Evolutionary conservation across 1,140 invertebrate species (phyloP).

Genomic region (Arctopsyche grandis): DNA sequence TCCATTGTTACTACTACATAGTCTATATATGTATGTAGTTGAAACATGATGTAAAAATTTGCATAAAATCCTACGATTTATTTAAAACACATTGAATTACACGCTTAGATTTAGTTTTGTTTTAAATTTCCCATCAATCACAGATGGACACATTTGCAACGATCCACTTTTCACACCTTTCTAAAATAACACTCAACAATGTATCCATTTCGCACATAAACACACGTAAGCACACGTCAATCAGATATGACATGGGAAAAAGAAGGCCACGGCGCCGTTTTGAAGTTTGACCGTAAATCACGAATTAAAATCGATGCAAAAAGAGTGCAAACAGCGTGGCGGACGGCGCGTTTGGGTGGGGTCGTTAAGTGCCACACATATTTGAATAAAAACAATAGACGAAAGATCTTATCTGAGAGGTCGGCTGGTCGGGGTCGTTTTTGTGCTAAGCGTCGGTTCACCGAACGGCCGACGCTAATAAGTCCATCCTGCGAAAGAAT

Average conservation of each 20-base stretch:
- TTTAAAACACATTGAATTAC: no score
- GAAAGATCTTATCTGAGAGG: conserved; percentile 20
- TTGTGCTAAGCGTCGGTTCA: conserved; percentile 28
- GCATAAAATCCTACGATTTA: no score
- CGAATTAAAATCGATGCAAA: not conserved
- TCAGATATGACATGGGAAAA: not conserved
- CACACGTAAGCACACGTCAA: no score
- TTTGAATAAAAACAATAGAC: conserved; percentile 42
- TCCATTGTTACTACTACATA: no score
- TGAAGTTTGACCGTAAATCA: not conserved
- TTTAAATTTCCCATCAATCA: no score
- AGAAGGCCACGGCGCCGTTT: not conserved
- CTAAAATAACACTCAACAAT: no score
- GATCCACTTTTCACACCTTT: no score
- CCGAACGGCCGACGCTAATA: conserved; percentile 28
- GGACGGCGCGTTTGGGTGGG: not conserved
- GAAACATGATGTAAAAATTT: no score
- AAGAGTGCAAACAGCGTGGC: not conserved
- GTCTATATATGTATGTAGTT: no score
- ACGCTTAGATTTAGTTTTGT: no score
- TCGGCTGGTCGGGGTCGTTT: not conserved
- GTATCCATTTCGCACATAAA: no score
- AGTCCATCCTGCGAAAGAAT: conserved; percentile 37
- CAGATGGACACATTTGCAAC: no score
- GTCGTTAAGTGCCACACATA: conserved; percentile 4